Percentiles rank a stretch among this genome's conserved stretches.
Conservation (phyloP, 2,888 invertebrate genomes). For the Limnephilus rhombicus region DNA sequence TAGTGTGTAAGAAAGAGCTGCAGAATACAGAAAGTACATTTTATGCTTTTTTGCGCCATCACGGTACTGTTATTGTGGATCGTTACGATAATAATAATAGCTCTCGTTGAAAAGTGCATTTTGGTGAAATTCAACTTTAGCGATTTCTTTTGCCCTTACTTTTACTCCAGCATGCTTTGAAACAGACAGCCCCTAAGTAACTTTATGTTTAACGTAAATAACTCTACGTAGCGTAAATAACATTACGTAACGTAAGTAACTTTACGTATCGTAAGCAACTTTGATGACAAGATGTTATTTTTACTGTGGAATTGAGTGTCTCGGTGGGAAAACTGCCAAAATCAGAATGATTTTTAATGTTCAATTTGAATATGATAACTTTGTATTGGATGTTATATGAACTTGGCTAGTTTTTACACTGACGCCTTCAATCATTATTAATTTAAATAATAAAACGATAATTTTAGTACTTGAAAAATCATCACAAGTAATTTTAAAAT, state of each 20-base stretch:
- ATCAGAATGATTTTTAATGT: not conserved
- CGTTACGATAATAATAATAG: too few species aligned
- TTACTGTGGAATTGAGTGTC: not conserved
- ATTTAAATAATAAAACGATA: not conserved
- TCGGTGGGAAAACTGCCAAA: not conserved
- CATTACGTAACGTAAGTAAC: not conserved
- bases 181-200: too few species aligned
- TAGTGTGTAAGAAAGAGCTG: too few species aligned
- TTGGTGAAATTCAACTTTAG: too few species aligned
- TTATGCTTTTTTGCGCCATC: too few species aligned
- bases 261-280: not conserved
- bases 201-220: too few species aligned
- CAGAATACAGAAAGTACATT: too few species aligned
- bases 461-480: not conserved
- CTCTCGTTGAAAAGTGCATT: too few species aligned
- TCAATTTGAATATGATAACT: constrained; percentile 1
- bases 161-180: too few species aligned
- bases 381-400: constrained; percentile 2
- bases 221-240: too few species aligned
- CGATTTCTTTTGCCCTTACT: too few species aligned
- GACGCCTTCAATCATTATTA: not conserved
- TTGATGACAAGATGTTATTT: not conserved
- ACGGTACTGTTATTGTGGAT: too few species aligned
- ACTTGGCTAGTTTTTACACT: not conserved
- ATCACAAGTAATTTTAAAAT: not conserved